Base-by-base conservation (phyloP, 2,888 invertebrate genomes). In the Lasioglossum vierecki region DNA sequence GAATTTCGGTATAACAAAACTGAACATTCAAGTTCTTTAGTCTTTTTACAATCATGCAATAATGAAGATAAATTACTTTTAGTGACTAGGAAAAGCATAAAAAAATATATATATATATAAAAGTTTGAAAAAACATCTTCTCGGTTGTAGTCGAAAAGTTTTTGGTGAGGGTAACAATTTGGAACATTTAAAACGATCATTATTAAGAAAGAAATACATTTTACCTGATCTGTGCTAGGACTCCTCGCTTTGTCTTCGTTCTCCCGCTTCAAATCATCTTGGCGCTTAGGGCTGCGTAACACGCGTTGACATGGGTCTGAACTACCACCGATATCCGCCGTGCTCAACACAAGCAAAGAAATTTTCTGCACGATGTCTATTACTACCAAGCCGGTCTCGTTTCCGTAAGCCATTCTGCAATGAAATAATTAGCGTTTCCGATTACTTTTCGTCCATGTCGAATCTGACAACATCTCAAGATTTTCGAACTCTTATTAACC, bases 301-400 rank as follows among this genome's bases (percentile, higher is more conserved):
- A 97, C 97, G 92, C 98, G 96, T 93, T 97, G 98, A 95, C 98
- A 98, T 82, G 98, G 98, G 95, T 98, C 98, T 94, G 97, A 97
- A 74, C 97, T 96, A 94, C 98, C 98, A 96, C 99, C 99, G 91
- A 99, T 96, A 95, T 99, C 98, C 91, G 98, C 97, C 91, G 98
- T 98, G 90, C 98, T 97, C 95, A 98, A 97, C 95, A 98, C 99
- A 91, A 98, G 96, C 94, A 99, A 96, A 95, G 98, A 98, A 89
- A 97, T 96, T 96, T 98, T 98, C 95, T 99, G 99, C 94, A 98
- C 96, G 95, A 98, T 97, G 96, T 99, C 99, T 94, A 99, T 97
- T 95, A 99, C 97, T 95, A 98, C 99, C 95, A 99, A 96, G 92
- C 99, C 99, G 93, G 98, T 97, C 96, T 99, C 99, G 95, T 98